Evolutionary conservation across 2,888 invertebrate species (phyloP), one percentile per base, ranked within the genome.

Genomic region (Epicampocera succincta): DNA sequence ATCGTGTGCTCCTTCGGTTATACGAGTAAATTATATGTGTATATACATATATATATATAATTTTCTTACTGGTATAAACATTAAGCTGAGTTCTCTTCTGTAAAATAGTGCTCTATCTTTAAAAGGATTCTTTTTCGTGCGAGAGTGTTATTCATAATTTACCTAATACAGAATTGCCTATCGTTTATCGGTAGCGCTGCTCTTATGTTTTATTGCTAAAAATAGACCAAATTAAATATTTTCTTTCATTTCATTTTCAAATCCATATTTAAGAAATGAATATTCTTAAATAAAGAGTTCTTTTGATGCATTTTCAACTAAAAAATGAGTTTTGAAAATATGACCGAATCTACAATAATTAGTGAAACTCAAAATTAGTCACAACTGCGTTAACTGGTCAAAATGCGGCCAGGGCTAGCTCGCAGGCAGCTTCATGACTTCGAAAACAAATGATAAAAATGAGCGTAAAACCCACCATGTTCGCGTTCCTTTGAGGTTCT

Each of bases 151-250:
- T n/a, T n/a, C n/a, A n/a, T 84, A 86, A 87, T 88, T 88, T 89
- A 88, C 88, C 88, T 89, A 89, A 89, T 89, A 89, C 88, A 89
- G 88, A 89, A 89, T 89, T 89, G 88, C 88, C 88, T 88, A 87
- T 88, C 88, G 87, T 83, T 81, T 78, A 83, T 83, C 86, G 88
- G 87, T 88, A 88, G 88, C 80, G 82, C 82, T 84, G 33, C 83
- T 84, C 15, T 63, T n/a, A 73, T 54, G 52, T 78, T 76, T 80
- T 65, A 42, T 78, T 73, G 69, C 76, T 78, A 78, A 78, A 77
- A 63, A 63, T 65, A 75, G 58, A 68, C 12, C 3, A 61, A 69
- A 74, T 46, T 8, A n/a, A 19, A 42, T 54, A 56, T 83, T 63
- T 80, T 73, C 66, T 79, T 79, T 79, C 78, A 75, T 80, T 78